These are phyloP conservation scores for Hypomecis punctinalis DNA, from an alignment of 2,888 invertebrate species.

Conservation along the genomic window DNA sequence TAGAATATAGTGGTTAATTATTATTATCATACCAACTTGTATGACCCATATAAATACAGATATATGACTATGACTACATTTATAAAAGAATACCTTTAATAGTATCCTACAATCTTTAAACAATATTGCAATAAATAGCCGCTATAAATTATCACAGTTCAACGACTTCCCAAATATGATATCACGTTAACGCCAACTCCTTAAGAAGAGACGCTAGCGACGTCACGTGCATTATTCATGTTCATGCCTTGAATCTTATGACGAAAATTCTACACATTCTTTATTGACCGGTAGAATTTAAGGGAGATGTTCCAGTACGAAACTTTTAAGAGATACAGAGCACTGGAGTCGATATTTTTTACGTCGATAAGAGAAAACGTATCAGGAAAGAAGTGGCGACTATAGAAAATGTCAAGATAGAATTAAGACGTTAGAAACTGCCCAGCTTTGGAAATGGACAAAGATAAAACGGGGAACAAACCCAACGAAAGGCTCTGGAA, in stretches of 20 bases:
- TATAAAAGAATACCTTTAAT: no score
- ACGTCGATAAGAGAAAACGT: no score
- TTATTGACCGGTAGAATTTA: constrained; percentile 55
- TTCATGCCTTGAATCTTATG: constrained; percentile 65
- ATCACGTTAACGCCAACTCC: constrained; percentile 27
- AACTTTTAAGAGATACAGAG: neutral
- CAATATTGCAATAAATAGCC: constrained; percentile 13
- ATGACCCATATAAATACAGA: no score
- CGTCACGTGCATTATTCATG: constrained; percentile 73
- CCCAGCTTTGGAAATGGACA: no score
- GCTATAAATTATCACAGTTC: constrained; percentile 42
- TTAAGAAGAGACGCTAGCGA: neutral
- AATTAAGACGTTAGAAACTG: no score
- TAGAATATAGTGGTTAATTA: no score
- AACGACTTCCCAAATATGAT: constrained; percentile 47
- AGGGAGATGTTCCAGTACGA: constrained; percentile 34
- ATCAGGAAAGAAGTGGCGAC: no score
- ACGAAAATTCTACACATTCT: constrained; percentile 72
- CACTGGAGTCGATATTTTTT: neutral
- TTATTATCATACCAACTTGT: no score
- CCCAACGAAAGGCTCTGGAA: no score
- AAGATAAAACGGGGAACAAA: no score
- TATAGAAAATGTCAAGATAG: no score
- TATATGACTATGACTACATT: no score
- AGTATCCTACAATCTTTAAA: neutral